Percentiles rank a stretch among this genome's conserved stretches.
phyloP scores from a whole-genome alignment of 2,888 invertebrate genomes.

The Anthrax anthrax region DNA sequence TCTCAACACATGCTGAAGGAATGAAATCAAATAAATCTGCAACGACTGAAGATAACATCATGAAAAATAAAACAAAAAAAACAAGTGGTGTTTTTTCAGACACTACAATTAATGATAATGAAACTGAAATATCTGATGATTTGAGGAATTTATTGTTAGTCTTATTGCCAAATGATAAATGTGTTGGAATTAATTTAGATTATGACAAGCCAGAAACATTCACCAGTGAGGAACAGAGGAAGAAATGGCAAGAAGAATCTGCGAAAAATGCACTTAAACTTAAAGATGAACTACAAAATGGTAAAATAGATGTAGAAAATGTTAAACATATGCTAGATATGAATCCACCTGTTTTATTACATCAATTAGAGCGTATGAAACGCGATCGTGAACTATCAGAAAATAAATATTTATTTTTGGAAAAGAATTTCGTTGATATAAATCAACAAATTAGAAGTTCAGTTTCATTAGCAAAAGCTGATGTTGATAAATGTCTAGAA shows the following conservation, averaged over 20 bases:
- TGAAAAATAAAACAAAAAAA: background rate
- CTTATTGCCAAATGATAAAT: slow-evolving; percentile 45
- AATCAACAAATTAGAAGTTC: slow-evolving; percentile 53
- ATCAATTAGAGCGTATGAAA: slow-evolving; percentile 40
- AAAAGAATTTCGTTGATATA: slow-evolving; percentile 47
- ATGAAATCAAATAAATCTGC: background rate
- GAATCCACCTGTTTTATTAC: slow-evolving; percentile 45
- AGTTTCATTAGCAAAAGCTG: slow-evolving; percentile 44
- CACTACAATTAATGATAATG: background rate
- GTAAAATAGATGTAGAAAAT: slow-evolving; percentile 43
- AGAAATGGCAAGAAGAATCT: slow-evolving; percentile 50
- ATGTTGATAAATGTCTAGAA: slow-evolving; percentile 56
- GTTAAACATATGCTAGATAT: slow-evolving; percentile 44
- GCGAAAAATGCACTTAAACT: slow-evolving; percentile 46
- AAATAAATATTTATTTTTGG: slow-evolving; percentile 23
- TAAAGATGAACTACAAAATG: slow-evolving; percentile 45
- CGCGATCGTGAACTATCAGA: slow-evolving; percentile 30
- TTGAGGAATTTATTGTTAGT: slow-evolving; percentile 42
- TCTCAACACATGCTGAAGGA: no score
- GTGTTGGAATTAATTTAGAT: slow-evolving; percentile 52
- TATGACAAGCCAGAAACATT: slow-evolving; percentile 43
- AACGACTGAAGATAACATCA: background rate
- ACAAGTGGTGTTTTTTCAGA: background rate
- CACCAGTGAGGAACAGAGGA: slow-evolving; percentile 42
- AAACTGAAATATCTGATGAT: background rate